phyloP scores from a whole-genome alignment of 2,888 invertebrate species.

The Conistra vaccinii region DNA sequence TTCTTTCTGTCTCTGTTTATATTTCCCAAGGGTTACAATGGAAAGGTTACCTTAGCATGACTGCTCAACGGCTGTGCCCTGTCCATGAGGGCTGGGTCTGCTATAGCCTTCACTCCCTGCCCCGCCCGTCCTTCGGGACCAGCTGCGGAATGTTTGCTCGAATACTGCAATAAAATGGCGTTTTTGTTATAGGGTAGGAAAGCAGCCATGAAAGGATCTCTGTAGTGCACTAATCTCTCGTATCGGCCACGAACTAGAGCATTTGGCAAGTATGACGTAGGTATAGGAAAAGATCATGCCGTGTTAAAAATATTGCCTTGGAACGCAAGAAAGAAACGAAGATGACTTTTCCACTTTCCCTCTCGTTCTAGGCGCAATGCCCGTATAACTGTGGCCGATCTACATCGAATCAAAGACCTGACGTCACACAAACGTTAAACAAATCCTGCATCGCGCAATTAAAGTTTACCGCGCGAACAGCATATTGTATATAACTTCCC shows the following conservation, averaged over 20 bases:
- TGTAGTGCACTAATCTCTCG: background rate
- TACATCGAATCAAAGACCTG: no score
- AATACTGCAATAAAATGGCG: constrained; percentile 73
- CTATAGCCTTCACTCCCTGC: constrained; percentile 86
- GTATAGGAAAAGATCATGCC: background rate
- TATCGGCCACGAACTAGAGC: no score
- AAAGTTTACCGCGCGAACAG: no score
- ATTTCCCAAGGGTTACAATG: background rate
- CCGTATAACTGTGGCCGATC: no score
- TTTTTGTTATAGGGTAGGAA: background rate
- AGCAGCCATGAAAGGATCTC: background rate
- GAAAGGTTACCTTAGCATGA: constrained; percentile 86
- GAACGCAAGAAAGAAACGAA: background rate
- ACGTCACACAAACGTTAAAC: no score
- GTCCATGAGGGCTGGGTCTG: constrained; percentile 89
- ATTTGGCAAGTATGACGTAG: background rate
- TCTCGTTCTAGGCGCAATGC: no score
- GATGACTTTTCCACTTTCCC: background rate
- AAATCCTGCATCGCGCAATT: no score
- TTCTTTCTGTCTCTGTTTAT: background rate
- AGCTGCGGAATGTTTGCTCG: constrained; percentile 75
- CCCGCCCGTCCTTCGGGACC: constrained; percentile 79
- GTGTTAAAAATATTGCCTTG: background rate
- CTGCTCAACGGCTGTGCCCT: constrained; percentile 90
- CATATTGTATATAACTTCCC: no score